Percentiles rank a stretch among this genome's conserved stretches.
Conservation (phyloP, 2,888 invertebrate species). For the Agrochola litura region DNA sequence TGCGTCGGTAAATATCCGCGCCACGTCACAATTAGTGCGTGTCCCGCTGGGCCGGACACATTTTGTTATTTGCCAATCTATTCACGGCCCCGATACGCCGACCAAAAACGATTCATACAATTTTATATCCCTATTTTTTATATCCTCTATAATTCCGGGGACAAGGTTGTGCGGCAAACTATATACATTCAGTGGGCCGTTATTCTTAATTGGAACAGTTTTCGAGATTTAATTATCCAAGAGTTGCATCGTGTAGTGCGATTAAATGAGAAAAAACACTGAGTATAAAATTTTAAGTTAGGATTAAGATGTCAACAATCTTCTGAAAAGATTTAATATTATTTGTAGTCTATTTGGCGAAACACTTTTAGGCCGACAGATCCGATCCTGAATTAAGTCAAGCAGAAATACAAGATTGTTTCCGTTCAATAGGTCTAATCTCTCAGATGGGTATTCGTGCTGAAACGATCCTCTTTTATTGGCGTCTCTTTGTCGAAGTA, state of each 20-base stretch:
- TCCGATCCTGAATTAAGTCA: constrained; percentile 82
- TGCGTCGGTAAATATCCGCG: constrained; percentile 73
- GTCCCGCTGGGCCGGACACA: constrained; percentile 70
- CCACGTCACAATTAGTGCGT: constrained; percentile 77
- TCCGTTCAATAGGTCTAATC: constrained; percentile 89
- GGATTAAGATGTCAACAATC: constrained; percentile 21
- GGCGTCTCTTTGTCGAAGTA: constrained; percentile 84
- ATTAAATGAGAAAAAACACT: background rate
- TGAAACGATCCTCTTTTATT: constrained; percentile 88
- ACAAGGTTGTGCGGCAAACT: constrained; percentile 14
- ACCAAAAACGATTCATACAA: constrained; percentile 55
- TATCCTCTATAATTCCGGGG: constrained; percentile 7
- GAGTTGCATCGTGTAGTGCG: background rate
- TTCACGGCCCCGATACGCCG: constrained; percentile 50
- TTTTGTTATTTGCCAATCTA: constrained; percentile 72
- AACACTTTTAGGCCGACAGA: constrained; percentile 76
- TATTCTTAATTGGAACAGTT: constrained; percentile 2
- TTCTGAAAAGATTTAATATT: constrained; percentile 59
- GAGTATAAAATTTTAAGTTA: constrained; percentile 3
- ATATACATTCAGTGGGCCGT: constrained; percentile 31
- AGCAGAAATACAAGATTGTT: constrained; percentile 89
- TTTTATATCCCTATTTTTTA: constrained; percentile 44
- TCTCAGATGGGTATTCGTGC: constrained; percentile 88
- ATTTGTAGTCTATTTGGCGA: constrained; percentile 70
- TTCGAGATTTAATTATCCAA: background rate